Base-by-base conservation (phyloP, 2,797 vertebrate genomes). In the Cetoscarus ocellatus region DNA sequence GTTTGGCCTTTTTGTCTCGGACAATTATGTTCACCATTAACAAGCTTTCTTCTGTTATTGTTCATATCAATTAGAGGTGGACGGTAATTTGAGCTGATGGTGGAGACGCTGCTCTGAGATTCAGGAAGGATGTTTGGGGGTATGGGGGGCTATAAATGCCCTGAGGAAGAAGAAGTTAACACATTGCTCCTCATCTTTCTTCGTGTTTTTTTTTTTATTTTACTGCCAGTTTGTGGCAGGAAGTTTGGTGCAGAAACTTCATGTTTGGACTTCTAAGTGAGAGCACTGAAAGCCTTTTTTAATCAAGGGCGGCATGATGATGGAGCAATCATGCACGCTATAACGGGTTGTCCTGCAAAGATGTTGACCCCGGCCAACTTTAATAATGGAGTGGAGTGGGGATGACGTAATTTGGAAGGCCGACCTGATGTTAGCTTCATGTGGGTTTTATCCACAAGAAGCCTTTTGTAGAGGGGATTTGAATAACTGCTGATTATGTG, bases 11-110 rank as follows among this genome's bases (percentile, higher is more conserved):
- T 27, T 91, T 87, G 82, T 78, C 71, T 76, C 77, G 72, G 79
- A 83, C 85, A 82, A 86, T 80, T 86, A 93, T 89, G 92, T 95
- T 95, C 91, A 93, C 88, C 91, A 93, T 94, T 93, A 95, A 95
- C 94, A 92, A 93, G 91, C 94, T 91, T 94, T 94, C 92, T 95
- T 95, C 91, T 91, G 93, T 92, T 95, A 92, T 93, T 93, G 94
- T 94, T 95, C 95, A 90, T 94, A 94, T 95, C 93, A 95, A 94
- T 95, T 95, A 94, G 94, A 92, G 84, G 15, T 87, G 90, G 94
- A 95, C 74, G 89, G 92, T 96, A 94, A 96, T 96, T 94, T 92
- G 93, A 95, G 94, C 61, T 90, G 95, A 96, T 86, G 89, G 91
- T 86, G 92, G 92, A 92, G 89, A 94, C 87, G 86, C 92, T 93